Percentiles rank a stretch among this genome's conserved stretches.
Evolutionary conservation across 2,888 invertebrate species (phyloP).

Genomic region (Napeogenes inachia): DNA sequence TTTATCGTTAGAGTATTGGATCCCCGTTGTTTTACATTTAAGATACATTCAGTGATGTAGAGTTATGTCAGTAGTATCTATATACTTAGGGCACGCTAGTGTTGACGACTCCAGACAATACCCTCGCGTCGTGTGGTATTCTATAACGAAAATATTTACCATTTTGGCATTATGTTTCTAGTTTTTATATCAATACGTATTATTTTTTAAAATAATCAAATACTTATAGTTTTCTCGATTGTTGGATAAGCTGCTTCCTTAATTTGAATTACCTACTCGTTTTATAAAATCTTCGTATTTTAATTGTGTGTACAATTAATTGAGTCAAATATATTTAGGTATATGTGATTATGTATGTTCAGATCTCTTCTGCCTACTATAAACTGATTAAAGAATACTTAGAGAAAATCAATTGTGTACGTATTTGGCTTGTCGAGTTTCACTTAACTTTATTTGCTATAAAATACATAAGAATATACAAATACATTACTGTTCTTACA

Average conservation of each 20-base stretch:
- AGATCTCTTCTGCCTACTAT: not conserved
- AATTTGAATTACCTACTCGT: too few species aligned
- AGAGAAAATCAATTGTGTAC: not conserved
- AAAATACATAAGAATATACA: too few species aligned
- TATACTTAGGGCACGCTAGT: conserved; percentile 1
- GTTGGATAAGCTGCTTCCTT: not conserved
- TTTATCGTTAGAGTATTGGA: conserved; percentile 12
- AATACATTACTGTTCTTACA: too few species aligned
- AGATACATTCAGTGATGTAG: conserved; percentile 1
- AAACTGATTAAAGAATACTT: not conserved
- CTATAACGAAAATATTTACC: conserved; percentile 13
- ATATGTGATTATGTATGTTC: too few species aligned
- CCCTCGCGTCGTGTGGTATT: conserved; percentile 7
- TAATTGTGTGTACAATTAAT: too few species aligned
- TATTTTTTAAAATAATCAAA: not conserved
- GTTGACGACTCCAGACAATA: conserved; percentile 19
- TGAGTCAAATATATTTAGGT: too few species aligned
- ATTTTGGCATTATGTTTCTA: conserved; percentile 4
- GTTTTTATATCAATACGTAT: conserved; percentile 4
- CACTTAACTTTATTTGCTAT: not conserved
- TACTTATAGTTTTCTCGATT: too few species aligned
- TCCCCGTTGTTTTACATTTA: conserved; percentile 6
- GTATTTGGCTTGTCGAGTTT: conserved; percentile 5
- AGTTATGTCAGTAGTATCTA: not conserved
- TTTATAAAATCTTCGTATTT: too few species aligned